Base-by-base conservation (phyloP, 1,140 invertebrate species). In the Solen grandis region DNA sequence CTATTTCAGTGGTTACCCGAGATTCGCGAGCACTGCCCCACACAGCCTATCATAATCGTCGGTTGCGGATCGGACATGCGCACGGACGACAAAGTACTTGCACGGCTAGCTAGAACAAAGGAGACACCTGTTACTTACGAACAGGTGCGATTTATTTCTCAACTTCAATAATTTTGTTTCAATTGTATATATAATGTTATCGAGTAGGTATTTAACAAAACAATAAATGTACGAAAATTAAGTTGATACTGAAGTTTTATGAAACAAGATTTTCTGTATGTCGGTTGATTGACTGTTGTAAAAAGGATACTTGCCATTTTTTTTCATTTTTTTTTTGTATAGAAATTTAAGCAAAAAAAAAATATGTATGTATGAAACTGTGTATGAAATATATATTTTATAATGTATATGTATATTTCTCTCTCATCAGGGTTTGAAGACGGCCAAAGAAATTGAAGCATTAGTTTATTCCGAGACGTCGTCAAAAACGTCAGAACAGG, bases 51-150 rank as follows among this genome's bases (percentile, higher is more conserved):
- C 33, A 90, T 90, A 69, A 60, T 90, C 27, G 88, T 90, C 0
- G 89, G 89, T 10, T 90, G 88, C 80, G 89, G 89, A 68, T 86
- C 86, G 22, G 88, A 89, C 65, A 46, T 88, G 13, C 74, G 87
- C 13, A 82, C 74, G 0, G 87, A 89, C 59, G 97, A 97, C 90
- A 96, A 96, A 87, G 98, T 98, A 57, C 96, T 99, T 86, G 97
- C 99, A 87, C 78, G 77, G 35, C 74, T 86, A 46, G 74, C 81
- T 52, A 74, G 81, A 72, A 73, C 81, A 52, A 79, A 83, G 35
- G 57, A 81, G 59, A 73, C 83, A 35, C 50, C 73, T 36, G 81
- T 89, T 33, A 88, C 88, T 31, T 90, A 90, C 65, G 88, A 90
- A 60, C 88, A 89, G 86, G 88, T 88, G 83, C 73, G 60, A 22